Evolutionary conservation across 2,888 invertebrate species (phyloP), one percentile per base, ranked within the genome.

Genomic region (Epinotia bilunana): DNA sequence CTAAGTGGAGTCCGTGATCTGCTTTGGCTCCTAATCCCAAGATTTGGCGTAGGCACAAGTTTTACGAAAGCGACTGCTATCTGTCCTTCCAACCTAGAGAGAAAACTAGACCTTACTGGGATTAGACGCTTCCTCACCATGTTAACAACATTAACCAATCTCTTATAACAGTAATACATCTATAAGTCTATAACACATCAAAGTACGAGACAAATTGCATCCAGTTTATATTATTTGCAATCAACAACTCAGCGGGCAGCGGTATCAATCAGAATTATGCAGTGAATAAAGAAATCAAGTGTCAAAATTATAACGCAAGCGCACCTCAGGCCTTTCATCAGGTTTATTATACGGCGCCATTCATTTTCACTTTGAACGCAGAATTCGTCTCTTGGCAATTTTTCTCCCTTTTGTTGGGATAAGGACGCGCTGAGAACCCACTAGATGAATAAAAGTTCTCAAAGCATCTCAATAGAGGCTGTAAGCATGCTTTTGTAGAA

Each of bases 271-370:
- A 85, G 87, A 88, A 87, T 86, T 86, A 88, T 82, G 87, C 20
- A 79, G 70, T 86, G 90, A 88, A 91, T 91, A 86, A 90, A 91
- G 90, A 90, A 92, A 91, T 91, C 90, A 90, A 84, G 84, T 88
- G 87, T 88, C 88, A 88, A 88, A 87, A 90, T 91, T 88, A 89
- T 82, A 88, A 81, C 82, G 80, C 85, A 84, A 78, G 83, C 87
- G 85, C 84, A 84, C 79, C 80, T 79, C 77, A 62, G 80, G 70
- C 70, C 84, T 85, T 86, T 88, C 86, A 87, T 86, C 84, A 65
- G 83, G 80, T 84, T 87, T 88, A 89, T 90, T 88, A 88, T 84
- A 81, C 78, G 78, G 77, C 77, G 80, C 83, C 80, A 87, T 89
- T 90, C 88, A 90, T 88, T 86, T 86, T 87, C 84, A 83, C 87